Conservation (phyloP, 92 coral and sea anemone species). For the Epizoanthus illoricatus region DNA sequence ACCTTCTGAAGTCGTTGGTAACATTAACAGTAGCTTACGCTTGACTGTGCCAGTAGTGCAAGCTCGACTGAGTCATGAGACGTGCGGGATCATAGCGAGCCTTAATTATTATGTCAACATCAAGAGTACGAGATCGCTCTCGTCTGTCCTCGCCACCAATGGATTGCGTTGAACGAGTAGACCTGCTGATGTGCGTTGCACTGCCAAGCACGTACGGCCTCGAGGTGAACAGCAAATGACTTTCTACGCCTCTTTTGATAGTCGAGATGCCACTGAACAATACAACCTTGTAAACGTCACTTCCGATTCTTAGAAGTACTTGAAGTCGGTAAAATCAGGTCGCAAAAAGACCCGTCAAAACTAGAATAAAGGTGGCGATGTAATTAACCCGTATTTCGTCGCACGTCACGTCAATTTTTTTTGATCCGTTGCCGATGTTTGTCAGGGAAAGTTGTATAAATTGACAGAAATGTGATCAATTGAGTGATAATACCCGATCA, state of each 20-base stretch:
- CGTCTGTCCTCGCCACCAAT: conserved; percentile 26
- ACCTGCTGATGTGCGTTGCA: conserved; percentile 1
- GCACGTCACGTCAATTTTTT: background rate
- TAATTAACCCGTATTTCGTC: background rate
- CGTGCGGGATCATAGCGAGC: background rate
- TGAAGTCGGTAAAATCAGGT: conserved; percentile 13
- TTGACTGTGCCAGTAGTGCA: no score
- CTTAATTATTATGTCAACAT: background rate
- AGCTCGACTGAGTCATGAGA: background rate
- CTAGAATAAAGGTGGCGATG: conserved; percentile 3
- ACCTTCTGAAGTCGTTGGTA: no score
- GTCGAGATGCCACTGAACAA: background rate
- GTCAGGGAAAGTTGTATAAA: background rate
- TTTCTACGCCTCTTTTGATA: background rate
- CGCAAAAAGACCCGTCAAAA: background rate
- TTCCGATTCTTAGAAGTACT: conserved; percentile 23
- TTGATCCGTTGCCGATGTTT: background rate
- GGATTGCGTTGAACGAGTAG: background rate
- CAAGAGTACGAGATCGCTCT: background rate
- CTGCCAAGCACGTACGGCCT: conserved; percentile 16
- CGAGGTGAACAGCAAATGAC: background rate
- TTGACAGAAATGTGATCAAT: conserved; percentile 8
- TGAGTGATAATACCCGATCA: conserved; percentile 17
- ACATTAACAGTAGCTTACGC: no score
- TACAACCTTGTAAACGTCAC: conserved; percentile 24